Conservation (phyloP, 2,797 vertebrate genomes). For the Lutjanus argentimaculatus region DNA sequence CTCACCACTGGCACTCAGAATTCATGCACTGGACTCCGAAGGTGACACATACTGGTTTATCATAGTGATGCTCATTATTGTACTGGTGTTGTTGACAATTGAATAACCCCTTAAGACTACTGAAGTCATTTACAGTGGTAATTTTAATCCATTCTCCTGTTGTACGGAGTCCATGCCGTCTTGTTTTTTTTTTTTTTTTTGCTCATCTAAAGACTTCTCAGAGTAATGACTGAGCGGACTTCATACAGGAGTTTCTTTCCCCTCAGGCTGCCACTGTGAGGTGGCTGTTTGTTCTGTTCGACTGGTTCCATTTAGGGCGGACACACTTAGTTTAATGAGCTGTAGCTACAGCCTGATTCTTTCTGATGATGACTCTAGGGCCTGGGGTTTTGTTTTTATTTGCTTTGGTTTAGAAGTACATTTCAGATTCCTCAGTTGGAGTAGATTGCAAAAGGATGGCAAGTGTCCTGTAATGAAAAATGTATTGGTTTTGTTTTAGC, state of each 20-base stretch:
- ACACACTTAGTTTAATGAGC: conserved; percentile 78
- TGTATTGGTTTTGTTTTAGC: conserved; percentile 54
- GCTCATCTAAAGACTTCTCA: conserved; percentile 40
- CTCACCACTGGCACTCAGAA: conserved; percentile 92
- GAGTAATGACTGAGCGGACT: conserved; percentile 46
- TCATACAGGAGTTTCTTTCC: conserved; percentile 40
- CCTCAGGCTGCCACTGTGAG: conserved; percentile 53
- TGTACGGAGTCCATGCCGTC: background rate
- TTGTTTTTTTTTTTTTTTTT: conserved; percentile 55
- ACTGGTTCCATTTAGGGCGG: conserved; percentile 70
- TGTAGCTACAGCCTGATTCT: conserved; percentile 70
- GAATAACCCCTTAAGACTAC: background rate
- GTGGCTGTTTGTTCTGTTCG: conserved; percentile 68
- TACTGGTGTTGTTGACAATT: conserved; percentile 25
- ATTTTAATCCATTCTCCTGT: conserved; percentile 12
- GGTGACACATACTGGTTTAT: conserved; percentile 77
- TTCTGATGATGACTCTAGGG: conserved; percentile 66
- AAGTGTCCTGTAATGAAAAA: conserved; percentile 53
- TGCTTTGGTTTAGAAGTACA: conserved; percentile 52
- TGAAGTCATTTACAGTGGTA: background rate
- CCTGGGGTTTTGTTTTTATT: conserved; percentile 61
- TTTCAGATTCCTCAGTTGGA: conserved; percentile 54
- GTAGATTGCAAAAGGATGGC: conserved; percentile 26
- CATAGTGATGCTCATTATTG: background rate
- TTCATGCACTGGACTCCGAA: conserved; percentile 96